Conservation (phyloP, 2,888 invertebrate species). For the Caenorhabditis panamensis region DNA sequence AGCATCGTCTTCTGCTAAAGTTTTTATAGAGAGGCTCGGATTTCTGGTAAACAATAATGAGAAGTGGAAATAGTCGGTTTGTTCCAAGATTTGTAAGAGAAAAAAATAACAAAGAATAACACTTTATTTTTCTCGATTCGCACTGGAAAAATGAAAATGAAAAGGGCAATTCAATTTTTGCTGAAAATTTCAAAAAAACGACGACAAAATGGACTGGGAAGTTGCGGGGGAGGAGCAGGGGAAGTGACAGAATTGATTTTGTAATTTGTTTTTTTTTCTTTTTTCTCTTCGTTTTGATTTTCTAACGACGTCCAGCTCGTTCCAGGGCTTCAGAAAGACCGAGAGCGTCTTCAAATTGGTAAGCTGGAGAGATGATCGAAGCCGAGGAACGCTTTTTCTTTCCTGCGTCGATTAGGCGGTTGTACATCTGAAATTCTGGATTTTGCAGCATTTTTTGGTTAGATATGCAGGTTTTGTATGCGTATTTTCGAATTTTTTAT, state of each 20-base stretch:
- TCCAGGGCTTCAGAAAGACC: slow-evolving; percentile 62
- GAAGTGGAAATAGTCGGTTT: no score
- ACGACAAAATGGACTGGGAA: neutral
- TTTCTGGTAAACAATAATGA: no score
- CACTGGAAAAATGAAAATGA: neutral
- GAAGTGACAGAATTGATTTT: no score
- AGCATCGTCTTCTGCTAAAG: no score
- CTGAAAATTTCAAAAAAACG: no score
- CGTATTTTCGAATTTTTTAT: no score
- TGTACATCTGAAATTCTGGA: slow-evolving; percentile 70
- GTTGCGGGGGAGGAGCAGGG: neutral
- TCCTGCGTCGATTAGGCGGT: slow-evolving; percentile 65
- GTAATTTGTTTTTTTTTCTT: no score
- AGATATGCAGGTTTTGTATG: no score
- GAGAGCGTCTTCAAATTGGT: slow-evolving; percentile 55
- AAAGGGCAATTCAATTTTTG: no score
- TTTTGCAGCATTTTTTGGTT: no score
- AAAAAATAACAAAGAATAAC: neutral
- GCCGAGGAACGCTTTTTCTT: slow-evolving; percentile 63
- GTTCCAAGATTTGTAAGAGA: no score
- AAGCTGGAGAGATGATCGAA: slow-evolving; percentile 61
- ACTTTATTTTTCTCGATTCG: slow-evolving; percentile 2
- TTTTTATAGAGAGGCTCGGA: no score
- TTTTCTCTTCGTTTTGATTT: neutral
- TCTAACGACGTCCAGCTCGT: slow-evolving; percentile 62